Percentiles rank a stretch among this genome's conserved stretches.
Evolutionary conservation across 2,113 vertebrate genomes (phyloP).

Genomic region (Melanocharis versteri): DNA sequence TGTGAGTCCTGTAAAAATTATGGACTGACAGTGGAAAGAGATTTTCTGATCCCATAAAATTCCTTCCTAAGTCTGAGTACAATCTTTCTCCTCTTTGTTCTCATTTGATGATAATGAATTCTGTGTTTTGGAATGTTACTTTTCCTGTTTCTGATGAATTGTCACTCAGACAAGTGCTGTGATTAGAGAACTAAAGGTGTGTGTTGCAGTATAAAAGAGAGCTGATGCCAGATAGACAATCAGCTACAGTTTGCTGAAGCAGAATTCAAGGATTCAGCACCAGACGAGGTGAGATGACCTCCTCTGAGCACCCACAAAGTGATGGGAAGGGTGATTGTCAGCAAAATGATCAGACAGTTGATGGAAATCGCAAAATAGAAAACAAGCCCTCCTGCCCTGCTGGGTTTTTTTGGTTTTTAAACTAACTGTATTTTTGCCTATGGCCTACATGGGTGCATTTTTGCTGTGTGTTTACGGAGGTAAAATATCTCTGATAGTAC

Average conservation of each 20-base stretch:
- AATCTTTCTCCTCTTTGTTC: not conserved
- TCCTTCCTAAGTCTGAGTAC: not conserved
- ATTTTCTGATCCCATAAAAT: not conserved
- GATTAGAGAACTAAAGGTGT: not conserved
- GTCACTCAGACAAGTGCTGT: not conserved
- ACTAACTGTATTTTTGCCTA: not conserved
- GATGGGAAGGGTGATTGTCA: not conserved
- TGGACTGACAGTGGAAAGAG: not conserved
- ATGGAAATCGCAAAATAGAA: not conserved
- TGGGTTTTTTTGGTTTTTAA: fast-evolving
- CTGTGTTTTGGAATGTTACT: not conserved
- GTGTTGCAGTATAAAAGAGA: not conserved
- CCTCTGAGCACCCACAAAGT: not conserved
- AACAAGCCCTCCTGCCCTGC: not conserved
- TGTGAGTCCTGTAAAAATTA: not conserved
- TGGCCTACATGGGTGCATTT: not conserved
- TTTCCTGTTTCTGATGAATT: not conserved
- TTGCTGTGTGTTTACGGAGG: not conserved
- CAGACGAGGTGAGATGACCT: not conserved
- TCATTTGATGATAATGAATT: not conserved
- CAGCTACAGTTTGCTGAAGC: not conserved
- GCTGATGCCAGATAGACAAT: not conserved
- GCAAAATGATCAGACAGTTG: not conserved
- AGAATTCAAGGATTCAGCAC: not conserved
- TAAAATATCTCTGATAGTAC: not conserved